Evolutionary conservation across 1,140 invertebrate genomes (phyloP).

Genomic region (Patella vulgata): DNA sequence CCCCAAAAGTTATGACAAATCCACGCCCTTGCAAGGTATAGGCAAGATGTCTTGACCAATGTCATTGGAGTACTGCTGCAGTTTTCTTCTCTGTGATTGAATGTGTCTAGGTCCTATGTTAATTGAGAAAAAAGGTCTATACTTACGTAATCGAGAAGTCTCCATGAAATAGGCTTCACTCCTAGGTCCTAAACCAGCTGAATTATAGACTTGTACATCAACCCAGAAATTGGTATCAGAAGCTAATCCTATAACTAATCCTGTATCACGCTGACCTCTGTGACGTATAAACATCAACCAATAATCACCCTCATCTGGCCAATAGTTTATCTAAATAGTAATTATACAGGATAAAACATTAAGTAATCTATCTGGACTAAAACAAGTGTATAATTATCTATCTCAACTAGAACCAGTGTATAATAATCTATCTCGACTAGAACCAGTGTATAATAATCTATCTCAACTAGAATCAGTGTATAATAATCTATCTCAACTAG

Average conservation of each 20-base stretch:
- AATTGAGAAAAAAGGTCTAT: background rate
- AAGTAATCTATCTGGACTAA: background rate
- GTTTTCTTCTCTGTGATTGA: too few relatives aligned
- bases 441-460: background rate
- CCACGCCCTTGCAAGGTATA: too few relatives aligned
- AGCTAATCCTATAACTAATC: conserved; percentile 90
- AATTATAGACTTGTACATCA: conserved; percentile 95
- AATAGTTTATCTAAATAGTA: conserved; percentile 59
- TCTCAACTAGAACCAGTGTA: background rate
- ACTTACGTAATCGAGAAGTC: conserved; percentile 37
- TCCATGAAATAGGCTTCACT: conserved; percentile 43
- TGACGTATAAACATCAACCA: conserved; percentile 37
- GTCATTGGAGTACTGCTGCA: too few relatives aligned
- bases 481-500: background rate
- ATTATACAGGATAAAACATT: background rate
- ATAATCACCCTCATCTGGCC: conserved; percentile 39
- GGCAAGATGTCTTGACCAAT: too few relatives aligned
- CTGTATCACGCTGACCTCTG: conserved; percentile 59
- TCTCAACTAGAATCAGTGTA: background rate
- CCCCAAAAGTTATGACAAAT: too few relatives aligned
- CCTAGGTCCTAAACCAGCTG: conserved; percentile 84
- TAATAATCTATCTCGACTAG: background rate
- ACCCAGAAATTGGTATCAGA: conserved; percentile 94
- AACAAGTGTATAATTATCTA: background rate
- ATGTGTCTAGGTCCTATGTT: too few relatives aligned